Base-by-base conservation (phyloP, 2,888 invertebrate species). In the Teleiodes luculella region DNA sequence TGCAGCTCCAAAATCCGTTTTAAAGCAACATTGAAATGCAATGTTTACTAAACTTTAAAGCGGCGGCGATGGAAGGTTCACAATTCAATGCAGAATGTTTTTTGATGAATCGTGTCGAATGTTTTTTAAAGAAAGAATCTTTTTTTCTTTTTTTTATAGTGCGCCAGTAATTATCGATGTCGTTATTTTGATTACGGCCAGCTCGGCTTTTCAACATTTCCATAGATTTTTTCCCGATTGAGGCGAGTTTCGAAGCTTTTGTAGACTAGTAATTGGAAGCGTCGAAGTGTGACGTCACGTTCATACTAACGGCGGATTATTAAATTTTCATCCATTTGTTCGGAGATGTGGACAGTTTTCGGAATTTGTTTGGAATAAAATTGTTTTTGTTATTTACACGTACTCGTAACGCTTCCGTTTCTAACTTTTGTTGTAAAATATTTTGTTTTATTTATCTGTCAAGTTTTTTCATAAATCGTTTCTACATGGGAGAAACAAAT, bases 101-200 rank as follows among this genome's bases (percentile, higher is more conserved):
- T n/a, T n/a, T n/a, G n/a, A n/a, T n/a, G n/a, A n/a, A n/a, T n/a
- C n/a, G n/a, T n/a, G n/a, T n/a, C n/a, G n/a, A n/a, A n/a, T n/a
- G n/a, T n/a, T n/a, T n/a, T n/a, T n/a, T n/a, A n/a, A n/a, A n/a
- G n/a, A n/a, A n/a, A n/a, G n/a, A n/a, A n/a, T n/a, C n/a, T n/a
- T n/a, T n/a, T n/a, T n/a, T 24, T 24, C 24, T 6, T 24, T 24
- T 6, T 3, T 18, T 39, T 39, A 10, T 14, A 18, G 39, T 39
- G 16, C 10, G 18, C 16, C 52, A 57, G 59, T 63, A 63, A 65
- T 63, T 62, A 62, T 55, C 58, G 56, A 58, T 56, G 57, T 58
- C 50, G 62, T 62, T 63, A 65, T 63, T 60, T 61, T 58, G 61
- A 61, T 62, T 63, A 58, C 54, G 51, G 54, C 54, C 35, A 35